Conservation (phyloP, 2,888 invertebrate species). For the Spatulosminthurus flaviceps region DNA sequence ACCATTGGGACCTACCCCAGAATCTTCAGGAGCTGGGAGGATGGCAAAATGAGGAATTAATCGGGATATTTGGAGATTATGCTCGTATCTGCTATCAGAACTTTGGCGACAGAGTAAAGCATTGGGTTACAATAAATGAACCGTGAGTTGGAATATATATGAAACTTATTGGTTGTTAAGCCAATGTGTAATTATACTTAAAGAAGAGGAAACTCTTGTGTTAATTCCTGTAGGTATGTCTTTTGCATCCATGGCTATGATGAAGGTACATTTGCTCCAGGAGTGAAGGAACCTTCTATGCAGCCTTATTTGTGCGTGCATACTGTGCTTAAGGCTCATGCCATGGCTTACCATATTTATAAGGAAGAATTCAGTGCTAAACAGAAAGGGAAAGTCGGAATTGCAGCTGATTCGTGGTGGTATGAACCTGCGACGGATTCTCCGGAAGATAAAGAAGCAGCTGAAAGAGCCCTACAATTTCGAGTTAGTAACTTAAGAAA, state of each 20-base stretch:
- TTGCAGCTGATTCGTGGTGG: slow-evolving; percentile 57
- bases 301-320: slow-evolving; percentile 74
- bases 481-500: slow-evolving; percentile 21
- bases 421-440: slow-evolving; percentile 54
- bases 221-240: no score
- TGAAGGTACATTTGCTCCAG: slow-evolving; percentile 66
- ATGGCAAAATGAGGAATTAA: slow-evolving; percentile 47
- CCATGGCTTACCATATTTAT: slow-evolving; percentile 73
- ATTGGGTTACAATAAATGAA: slow-evolving; percentile 51
- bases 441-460: slow-evolving; percentile 49
- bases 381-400: slow-evolving; percentile 62
- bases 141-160: slow-evolving; percentile 65
- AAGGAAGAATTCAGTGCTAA: slow-evolving; percentile 69
- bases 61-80: slow-evolving; percentile 47
- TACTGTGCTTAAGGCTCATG: slow-evolving; percentile 75
- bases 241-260: slow-evolving; percentile 71
- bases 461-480: slow-evolving; percentile 57
- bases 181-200: no score
- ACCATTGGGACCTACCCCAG: slow-evolving; percentile 52
- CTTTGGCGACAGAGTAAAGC: slow-evolving; percentile 50
- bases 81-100: slow-evolving; percentile 41
- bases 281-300: slow-evolving; percentile 69
- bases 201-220: no score
- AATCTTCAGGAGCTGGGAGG: slow-evolving; percentile 49
- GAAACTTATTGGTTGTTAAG: no score